phyloP scores from a whole-genome alignment of 2,113 vertebrate genomes.

The Triplophysa rosa region DNA sequence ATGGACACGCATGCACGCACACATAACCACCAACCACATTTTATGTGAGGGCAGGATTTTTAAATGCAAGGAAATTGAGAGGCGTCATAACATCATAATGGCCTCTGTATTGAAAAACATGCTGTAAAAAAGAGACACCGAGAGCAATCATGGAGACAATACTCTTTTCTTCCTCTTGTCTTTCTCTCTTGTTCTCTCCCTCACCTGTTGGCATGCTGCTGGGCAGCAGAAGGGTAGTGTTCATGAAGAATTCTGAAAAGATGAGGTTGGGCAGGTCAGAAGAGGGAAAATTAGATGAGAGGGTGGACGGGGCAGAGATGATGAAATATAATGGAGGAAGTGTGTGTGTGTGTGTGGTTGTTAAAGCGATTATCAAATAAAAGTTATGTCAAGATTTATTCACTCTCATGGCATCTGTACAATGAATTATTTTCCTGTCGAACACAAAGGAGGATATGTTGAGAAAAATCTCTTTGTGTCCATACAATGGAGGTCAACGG shows the following conservation, averaged over 20 bases:
- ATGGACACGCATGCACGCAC: conserved; percentile 4
- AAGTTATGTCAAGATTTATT: too few relatives aligned
- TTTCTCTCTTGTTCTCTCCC: conserved; percentile 21
- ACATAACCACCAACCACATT: neutral
- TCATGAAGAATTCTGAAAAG: conserved; percentile 65
- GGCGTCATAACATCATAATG: neutral
- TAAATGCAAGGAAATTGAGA: neutral
- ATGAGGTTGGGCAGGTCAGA: conserved; percentile 53
- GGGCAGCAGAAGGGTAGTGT: conserved; percentile 57
- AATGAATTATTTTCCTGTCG: too few relatives aligned
- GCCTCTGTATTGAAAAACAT: conserved; percentile 1
- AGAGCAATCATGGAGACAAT: neutral
- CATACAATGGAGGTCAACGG: too few relatives aligned
- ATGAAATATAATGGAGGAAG: neutral
- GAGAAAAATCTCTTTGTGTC: too few relatives aligned
- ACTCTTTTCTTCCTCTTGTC: conserved; percentile 33
- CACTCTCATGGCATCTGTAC: too few relatives aligned
- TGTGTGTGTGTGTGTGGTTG: too few relatives aligned
- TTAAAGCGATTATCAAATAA: too few relatives aligned
- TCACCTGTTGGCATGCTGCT: conserved; percentile 67
- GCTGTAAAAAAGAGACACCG: neutral
- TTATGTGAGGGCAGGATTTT: conserved; percentile 4
- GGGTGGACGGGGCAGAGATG: neutral
- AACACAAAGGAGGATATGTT: too few relatives aligned
- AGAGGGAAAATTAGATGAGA: conserved; percentile 30